Evolutionary conservation across 2,113 vertebrate species (phyloP).

Genomic region (Corythornis cristatus): DNA sequence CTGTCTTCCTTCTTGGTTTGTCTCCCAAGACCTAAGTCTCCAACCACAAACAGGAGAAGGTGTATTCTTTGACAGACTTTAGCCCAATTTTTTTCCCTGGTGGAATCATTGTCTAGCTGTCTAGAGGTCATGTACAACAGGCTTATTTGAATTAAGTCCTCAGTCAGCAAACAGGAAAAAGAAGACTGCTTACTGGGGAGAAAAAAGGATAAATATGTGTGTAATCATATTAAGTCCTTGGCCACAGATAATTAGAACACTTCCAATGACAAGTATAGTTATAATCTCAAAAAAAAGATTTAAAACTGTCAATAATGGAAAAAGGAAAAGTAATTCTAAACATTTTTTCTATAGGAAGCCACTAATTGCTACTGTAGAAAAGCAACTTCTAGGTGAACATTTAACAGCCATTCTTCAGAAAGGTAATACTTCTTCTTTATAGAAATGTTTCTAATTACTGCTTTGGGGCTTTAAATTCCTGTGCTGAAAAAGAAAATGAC

Average conservation of each 20-base stretch:
- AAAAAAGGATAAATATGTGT: neutral
- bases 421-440: conserved; percentile 81
- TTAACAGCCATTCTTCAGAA: conserved; percentile 96
- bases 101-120: neutral
- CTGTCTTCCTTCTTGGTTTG: neutral
- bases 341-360: conserved; percentile 86
- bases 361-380: conserved; percentile 97
- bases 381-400: conserved; percentile 98
- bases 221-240: neutral
- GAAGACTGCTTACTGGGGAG: neutral
- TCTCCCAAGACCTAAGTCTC: neutral
- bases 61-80: neutral
- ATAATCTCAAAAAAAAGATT: neutral
- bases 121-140: neutral
- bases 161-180: neutral
- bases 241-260: neutral
- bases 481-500: neutral
- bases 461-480: conserved; percentile 22
- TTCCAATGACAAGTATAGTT: neutral
- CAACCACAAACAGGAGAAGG: neutral
- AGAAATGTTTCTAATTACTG: conserved; percentile 40
- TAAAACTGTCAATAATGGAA: conserved; percentile 31
- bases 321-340: conserved; percentile 71
- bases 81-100: neutral
- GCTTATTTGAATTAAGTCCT: neutral